Evolutionary conservation across 2,113 vertebrate genomes (phyloP).

Genomic region (Osmerus mordax): DNA sequence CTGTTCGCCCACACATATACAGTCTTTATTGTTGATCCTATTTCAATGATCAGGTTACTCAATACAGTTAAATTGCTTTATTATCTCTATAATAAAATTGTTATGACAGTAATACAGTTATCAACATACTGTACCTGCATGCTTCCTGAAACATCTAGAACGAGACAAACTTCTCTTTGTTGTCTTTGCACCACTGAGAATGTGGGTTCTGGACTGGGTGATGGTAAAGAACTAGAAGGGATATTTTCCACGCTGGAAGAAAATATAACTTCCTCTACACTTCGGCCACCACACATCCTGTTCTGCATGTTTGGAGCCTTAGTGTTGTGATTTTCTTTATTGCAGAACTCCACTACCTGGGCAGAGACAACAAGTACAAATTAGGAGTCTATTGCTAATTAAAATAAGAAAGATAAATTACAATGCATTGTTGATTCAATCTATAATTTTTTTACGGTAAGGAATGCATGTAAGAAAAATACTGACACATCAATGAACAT

Average conservation of each 20-base stretch:
- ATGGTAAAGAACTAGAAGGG: background rate
- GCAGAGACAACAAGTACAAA: background rate
- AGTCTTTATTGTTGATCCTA: no score
- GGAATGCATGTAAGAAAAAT: no score
- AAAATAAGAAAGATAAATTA: no score
- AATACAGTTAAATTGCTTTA: no score
- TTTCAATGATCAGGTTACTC: no score
- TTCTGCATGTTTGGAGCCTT: conserved; percentile 69
- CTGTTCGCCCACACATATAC: background rate
- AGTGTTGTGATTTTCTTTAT: conserved; percentile 55
- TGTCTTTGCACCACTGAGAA: conserved; percentile 57
- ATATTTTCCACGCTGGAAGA: conserved; percentile 27
- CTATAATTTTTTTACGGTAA: no score
- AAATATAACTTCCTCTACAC: conserved; percentile 63
- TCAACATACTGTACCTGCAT: conserved; percentile 33
- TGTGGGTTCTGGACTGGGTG: conserved; percentile 26
- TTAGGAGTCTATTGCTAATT: no score
- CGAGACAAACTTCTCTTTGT: conserved; percentile 59
- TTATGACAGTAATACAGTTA: no score
- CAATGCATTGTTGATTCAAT: no score
- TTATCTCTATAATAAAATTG: no score
- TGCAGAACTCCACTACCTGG: conserved; percentile 66
- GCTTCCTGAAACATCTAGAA: conserved; percentile 66
- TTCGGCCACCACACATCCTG: conserved; percentile 62
- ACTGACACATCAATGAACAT: no score